Evolutionary conservation across 2,113 vertebrate genomes (phyloP).

Genomic region (Clupea harengus): DNA sequence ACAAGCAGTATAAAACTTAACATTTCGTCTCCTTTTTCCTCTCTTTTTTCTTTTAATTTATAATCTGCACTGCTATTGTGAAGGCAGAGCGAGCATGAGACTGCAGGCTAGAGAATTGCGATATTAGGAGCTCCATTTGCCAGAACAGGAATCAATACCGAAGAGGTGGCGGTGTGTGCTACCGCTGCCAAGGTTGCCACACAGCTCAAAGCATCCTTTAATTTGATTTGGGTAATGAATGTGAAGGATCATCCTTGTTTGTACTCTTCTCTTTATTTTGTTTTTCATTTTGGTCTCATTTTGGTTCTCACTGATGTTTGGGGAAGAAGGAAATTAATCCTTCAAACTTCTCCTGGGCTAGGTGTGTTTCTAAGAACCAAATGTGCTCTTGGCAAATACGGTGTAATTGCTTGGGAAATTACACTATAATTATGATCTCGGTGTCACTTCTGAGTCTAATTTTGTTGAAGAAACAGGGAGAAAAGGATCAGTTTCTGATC

Average conservation of each 20-base stretch:
- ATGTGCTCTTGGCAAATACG: not conserved
- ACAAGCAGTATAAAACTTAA: not conserved
- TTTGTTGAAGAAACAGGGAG: not conserved
- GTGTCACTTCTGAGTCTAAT: not conserved
- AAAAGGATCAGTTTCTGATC: not conserved
- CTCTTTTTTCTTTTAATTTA: no score
- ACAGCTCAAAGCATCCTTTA: not conserved
- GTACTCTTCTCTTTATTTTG: not conserved
- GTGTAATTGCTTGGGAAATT: not conserved
- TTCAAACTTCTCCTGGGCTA: not conserved
- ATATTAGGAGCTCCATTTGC: not conserved
- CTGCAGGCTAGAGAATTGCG: not conserved
- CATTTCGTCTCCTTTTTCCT: not conserved
- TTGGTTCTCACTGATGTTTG: not conserved
- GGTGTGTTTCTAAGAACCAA: not conserved
- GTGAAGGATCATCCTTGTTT: not conserved
- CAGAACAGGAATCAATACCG: not conserved
- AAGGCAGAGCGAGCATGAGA: no score
- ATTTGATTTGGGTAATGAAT: constrained; percentile 1
- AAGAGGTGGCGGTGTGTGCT: not conserved
- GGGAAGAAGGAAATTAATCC: not conserved
- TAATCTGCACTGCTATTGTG: no score
- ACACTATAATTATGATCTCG: not conserved
- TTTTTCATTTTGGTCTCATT: not conserved
- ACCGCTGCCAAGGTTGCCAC: not conserved